Conservation (phyloP, 2,888 invertebrate species). For the Metallyticus violacea region DNA sequence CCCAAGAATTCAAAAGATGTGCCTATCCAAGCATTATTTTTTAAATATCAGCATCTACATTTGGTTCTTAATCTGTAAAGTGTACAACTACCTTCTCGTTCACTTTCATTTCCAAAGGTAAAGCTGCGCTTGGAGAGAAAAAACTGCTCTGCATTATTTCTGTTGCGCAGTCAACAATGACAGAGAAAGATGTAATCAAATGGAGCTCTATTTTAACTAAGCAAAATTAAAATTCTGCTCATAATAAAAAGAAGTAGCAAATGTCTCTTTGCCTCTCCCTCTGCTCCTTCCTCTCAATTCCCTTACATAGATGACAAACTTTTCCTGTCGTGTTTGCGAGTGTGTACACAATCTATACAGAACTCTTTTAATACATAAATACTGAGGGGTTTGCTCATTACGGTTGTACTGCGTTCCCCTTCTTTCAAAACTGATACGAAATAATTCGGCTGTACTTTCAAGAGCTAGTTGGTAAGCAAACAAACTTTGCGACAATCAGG, state of each 20-base stretch:
- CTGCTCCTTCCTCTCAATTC: background rate
- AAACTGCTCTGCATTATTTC: background rate
- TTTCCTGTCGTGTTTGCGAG: background rate
- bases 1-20: no score
- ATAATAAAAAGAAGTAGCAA: background rate
- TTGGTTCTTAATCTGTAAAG: no score
- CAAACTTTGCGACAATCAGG: no score
- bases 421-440: no score
- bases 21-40: background rate
- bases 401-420: background rate
- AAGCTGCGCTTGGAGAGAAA: background rate
- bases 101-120: background rate
- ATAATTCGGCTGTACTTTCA: no score
- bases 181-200: background rate
- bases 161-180: background rate
- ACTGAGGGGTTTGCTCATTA: background rate
- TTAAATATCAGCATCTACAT: background rate
- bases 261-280: background rate
- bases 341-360: background rate
- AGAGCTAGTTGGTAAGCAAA: no score
- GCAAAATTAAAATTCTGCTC: background rate
- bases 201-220: background rate
- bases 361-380: background rate
- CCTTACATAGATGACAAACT: background rate
- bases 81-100: background rate